A percentile compares a stretch with the other conserved stretches of the same genome.
These are phyloP conservation scores for Plemyria rubiginata DNA, from an alignment of 2,888 invertebrate genomes.

Conservation along the genomic window DNA sequence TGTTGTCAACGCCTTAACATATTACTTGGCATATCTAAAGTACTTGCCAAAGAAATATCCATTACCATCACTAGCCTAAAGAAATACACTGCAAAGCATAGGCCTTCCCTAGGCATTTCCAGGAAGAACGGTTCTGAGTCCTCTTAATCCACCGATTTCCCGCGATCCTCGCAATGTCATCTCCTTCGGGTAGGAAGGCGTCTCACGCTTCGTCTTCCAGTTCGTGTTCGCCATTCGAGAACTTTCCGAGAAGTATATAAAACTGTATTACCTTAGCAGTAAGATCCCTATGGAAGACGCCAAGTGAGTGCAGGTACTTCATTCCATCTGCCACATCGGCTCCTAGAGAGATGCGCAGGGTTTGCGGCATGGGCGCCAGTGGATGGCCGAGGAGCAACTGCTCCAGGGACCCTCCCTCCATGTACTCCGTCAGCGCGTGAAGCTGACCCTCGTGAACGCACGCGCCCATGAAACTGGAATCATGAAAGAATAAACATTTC, in stretches of 20 bases:
- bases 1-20: too few relatives aligned
- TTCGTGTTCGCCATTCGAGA: too few relatives aligned
- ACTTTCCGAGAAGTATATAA: neutral
- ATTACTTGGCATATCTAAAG: too few relatives aligned
- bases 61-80: too few relatives aligned
- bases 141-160: too few relatives aligned
- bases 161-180: too few relatives aligned
- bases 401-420: constrained; percentile 97
- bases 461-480: constrained; percentile 95
- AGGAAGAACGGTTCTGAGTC: too few relatives aligned
- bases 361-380: constrained; percentile 90
- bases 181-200: too few relatives aligned
- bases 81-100: too few relatives aligned
- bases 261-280: constrained; percentile 91
- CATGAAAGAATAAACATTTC: neutral
- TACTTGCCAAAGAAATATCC: too few relatives aligned
- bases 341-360: constrained; percentile 92
- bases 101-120: too few relatives aligned
- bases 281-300: constrained; percentile 97
- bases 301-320: constrained; percentile 96
- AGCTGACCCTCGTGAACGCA: constrained; percentile 98
- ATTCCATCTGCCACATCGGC: constrained; percentile 95
- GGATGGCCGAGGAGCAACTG: constrained; percentile 92
- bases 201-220: too few relatives aligned
- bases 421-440: constrained; percentile 98